Evolutionary conservation across 2,113 vertebrate genomes (phyloP).

Genomic region (Arenaria interpres): DNA sequence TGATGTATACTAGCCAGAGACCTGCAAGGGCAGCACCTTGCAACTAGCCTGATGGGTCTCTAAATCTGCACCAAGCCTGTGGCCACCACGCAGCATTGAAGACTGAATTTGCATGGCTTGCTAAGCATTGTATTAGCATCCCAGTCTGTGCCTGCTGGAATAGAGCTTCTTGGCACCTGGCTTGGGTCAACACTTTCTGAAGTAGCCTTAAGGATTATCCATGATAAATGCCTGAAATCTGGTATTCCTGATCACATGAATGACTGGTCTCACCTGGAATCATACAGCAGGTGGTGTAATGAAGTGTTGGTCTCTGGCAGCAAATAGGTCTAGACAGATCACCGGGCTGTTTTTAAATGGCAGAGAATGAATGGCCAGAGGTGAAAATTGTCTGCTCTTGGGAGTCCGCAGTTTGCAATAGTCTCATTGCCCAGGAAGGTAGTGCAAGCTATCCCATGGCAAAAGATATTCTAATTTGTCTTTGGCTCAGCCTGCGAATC

Average conservation of each 20-base stretch:
- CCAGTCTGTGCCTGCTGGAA: neutral
- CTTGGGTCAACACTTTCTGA: neutral
- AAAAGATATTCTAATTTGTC: slow-evolving; percentile 53
- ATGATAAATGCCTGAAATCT: neutral
- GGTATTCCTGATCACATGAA: neutral
- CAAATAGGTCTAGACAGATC: neutral
- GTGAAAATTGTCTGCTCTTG: neutral
- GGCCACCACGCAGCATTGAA: neutral
- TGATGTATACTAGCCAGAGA: neutral
- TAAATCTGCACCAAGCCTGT: neutral
- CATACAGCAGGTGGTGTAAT: neutral
- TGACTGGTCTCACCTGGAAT: neutral
- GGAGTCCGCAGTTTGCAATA: neutral
- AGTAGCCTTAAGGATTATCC: neutral
- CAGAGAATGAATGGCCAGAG: slow-evolving; percentile 16
- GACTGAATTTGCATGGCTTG: neutral
- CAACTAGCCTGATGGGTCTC: neutral
- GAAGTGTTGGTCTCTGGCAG: neutral
- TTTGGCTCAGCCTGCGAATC: neutral
- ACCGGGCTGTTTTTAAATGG: neutral
- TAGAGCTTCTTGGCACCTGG: neutral
- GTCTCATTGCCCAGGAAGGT: neutral
- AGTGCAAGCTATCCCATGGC: neutral
- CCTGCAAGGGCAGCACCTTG: neutral
- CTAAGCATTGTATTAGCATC: neutral